phyloP scores from a whole-genome alignment of 2,888 invertebrate species.

The Ophion slaviceki region DNA sequence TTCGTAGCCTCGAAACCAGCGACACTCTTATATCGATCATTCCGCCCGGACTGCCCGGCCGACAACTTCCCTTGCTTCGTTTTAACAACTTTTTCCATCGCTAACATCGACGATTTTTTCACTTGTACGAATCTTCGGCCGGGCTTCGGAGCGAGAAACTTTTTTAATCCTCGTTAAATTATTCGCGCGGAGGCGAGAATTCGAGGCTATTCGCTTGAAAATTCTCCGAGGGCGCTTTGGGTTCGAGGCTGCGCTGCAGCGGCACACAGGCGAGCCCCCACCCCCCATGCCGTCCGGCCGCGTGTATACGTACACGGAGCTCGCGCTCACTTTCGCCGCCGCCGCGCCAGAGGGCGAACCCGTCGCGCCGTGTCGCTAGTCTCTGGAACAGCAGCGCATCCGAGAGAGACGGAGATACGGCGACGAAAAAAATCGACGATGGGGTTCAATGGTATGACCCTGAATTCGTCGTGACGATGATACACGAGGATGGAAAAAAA shows the following conservation, averaged over 20 bases:
- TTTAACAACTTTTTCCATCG: background rate
- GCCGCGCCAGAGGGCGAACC: slow-evolving; percentile 16
- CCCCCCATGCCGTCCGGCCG: slow-evolving; percentile 1
- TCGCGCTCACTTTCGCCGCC: background rate
- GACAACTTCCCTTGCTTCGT: slow-evolving; percentile 23
- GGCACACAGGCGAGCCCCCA: slow-evolving; percentile 67
- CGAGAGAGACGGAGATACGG: slow-evolving; percentile 24
- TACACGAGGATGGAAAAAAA: background rate
- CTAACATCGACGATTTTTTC: background rate
- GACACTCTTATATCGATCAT: slow-evolving; percentile 73
- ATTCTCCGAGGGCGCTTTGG: slow-evolving; percentile 51
- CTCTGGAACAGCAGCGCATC: slow-evolving; percentile 5
- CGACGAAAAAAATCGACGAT: slow-evolving; percentile 52
- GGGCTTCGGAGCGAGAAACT: background rate
- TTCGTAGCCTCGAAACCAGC: slow-evolving; percentile 74
- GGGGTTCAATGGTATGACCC: slow-evolving; percentile 70
- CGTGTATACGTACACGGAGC: slow-evolving; percentile 10
- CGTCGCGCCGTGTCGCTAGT: slow-evolving; percentile 5
- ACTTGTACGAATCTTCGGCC: background rate
- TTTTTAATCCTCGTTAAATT: background rate
- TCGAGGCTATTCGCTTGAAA: slow-evolving; percentile 24
- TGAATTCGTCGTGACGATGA: slow-evolving; percentile 61
- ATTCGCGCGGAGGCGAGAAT: background rate
- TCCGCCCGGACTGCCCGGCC: slow-evolving; percentile 35
- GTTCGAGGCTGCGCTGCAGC: slow-evolving; percentile 69